Evolutionary conservation across 2,888 invertebrate species (phyloP).

Genomic region (Diogma glabrata): DNA sequence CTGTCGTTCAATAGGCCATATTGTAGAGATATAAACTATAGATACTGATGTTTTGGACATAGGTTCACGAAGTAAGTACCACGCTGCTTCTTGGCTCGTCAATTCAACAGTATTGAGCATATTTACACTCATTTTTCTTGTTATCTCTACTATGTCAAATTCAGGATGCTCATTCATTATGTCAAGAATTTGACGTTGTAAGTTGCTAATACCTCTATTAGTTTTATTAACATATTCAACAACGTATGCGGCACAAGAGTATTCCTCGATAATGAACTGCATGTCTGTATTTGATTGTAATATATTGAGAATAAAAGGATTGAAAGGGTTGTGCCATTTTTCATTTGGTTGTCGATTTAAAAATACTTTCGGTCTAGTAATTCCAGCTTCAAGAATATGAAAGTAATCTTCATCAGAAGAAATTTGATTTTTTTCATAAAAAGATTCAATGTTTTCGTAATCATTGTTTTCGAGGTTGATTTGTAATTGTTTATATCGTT

Average conservation of each 20-base stretch:
- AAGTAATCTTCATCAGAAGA: too few species aligned
- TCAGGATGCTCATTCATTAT: conserved; percentile 28
- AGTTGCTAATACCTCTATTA: conserved; percentile 23
- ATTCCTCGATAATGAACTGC: conserved; percentile 9
- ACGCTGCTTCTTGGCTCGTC: conserved; percentile 33
- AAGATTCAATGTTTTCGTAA: background rate
- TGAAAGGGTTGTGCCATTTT: conserved; percentile 28
- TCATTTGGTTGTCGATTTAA: too few species aligned
- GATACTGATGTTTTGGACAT: conserved; percentile 22
- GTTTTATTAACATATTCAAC: conserved; percentile 30
- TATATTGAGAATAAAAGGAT: conserved; percentile 8
- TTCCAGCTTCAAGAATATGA: conserved; percentile 24
- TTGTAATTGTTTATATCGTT: conserved; percentile 17
- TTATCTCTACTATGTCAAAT: conserved; percentile 24
- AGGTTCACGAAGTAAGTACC: conserved; percentile 34
- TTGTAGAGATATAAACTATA: conserved; percentile 26
- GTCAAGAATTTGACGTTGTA: conserved; percentile 25
- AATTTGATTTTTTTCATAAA: background rate
- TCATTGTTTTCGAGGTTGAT: conserved; percentile 24
- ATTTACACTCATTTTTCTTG: conserved; percentile 24
- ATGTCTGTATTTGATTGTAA: conserved; percentile 10
- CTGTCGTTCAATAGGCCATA: background rate
- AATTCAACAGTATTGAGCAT: conserved; percentile 29
- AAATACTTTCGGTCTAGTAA: conserved; percentile 30
- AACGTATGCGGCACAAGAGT: too few species aligned